A percentile compares a stretch with the other conserved stretches of the same genome.
These are phyloP conservation scores for Aptenodytes forsteri DNA, from an alignment of 2,113 vertebrate genomes.

Conservation along the genomic window DNA sequence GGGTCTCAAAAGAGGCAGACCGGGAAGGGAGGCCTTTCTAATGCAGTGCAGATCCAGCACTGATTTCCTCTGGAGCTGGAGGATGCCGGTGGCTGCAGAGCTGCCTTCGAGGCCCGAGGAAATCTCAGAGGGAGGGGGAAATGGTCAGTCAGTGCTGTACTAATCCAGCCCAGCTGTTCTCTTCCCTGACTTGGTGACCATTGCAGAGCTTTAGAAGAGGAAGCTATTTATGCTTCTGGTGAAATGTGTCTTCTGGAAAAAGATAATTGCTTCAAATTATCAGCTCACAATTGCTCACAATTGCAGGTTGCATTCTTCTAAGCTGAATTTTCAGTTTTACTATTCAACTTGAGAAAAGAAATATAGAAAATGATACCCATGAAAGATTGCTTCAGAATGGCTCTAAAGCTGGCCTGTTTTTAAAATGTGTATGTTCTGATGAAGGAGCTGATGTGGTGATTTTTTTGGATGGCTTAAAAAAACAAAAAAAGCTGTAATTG, in stretches of 20 bases:
- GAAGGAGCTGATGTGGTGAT: background rate
- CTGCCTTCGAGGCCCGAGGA: background rate
- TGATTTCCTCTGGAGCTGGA: constrained; percentile 16
- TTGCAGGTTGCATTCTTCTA: constrained; percentile 11
- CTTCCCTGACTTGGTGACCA: background rate
- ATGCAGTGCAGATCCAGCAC: background rate
- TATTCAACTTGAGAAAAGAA: background rate
- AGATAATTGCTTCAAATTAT: constrained; percentile 7
- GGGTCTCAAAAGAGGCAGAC: background rate
- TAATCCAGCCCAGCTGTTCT: constrained; percentile 36
- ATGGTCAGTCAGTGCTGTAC: background rate
- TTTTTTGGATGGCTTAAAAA: background rate
- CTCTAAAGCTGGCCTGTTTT: background rate
- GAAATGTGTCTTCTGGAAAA: background rate
- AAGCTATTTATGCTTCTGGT: background rate
- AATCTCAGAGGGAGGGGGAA: background rate
- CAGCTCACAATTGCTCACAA: background rate
- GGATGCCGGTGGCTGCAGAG: background rate
- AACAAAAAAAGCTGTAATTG: background rate
- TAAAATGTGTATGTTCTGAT: background rate
- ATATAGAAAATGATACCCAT: background rate
- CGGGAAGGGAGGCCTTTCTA: background rate
- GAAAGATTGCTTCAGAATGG: background rate
- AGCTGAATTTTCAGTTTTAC: background rate
- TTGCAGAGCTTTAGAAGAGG: constrained; percentile 2